These are phyloP conservation scores for Euphydryas editha DNA, from an alignment of 2,888 invertebrate species.

Conservation along the genomic window DNA sequence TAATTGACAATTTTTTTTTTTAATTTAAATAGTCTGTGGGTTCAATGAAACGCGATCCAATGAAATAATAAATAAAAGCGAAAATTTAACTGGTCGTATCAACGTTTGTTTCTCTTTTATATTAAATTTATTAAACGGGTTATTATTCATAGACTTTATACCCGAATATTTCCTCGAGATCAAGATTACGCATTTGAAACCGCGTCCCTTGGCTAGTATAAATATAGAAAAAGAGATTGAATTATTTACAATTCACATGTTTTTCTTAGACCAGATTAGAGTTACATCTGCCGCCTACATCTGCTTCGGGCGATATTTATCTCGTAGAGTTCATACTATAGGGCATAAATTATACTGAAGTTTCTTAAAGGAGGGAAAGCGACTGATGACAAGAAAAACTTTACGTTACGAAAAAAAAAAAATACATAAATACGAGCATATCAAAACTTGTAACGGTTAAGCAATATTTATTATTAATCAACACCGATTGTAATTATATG, in stretches of 20 bases:
- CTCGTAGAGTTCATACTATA: slow-evolving; percentile 1
- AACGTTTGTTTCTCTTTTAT: too few relatives aligned
- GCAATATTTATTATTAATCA: neutral
- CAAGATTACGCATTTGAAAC: too few relatives aligned
- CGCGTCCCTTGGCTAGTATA: too few relatives aligned
- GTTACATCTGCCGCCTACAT: neutral
- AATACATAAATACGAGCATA: neutral
- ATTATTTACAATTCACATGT: neutral
- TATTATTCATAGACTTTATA: too few relatives aligned
- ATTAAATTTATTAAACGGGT: too few relatives aligned
- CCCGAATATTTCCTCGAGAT: too few relatives aligned
- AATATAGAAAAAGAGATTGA: neutral
- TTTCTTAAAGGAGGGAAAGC: neutral
- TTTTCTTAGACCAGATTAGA: neutral
- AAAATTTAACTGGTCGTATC: too few relatives aligned
- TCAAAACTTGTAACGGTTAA: neutral
- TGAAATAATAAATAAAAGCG: too few relatives aligned
- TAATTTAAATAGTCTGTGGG: too few relatives aligned
- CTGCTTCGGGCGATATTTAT: neutral
- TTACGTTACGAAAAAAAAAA: neutral
- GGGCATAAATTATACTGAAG: neutral
- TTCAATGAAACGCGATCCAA: too few relatives aligned
- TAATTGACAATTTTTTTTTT: too few relatives aligned
- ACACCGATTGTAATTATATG: neutral
- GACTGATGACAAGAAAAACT: neutral